phyloP scores from a whole-genome alignment of 2,888 invertebrate species.

The Dermolepida albohirtum region DNA sequence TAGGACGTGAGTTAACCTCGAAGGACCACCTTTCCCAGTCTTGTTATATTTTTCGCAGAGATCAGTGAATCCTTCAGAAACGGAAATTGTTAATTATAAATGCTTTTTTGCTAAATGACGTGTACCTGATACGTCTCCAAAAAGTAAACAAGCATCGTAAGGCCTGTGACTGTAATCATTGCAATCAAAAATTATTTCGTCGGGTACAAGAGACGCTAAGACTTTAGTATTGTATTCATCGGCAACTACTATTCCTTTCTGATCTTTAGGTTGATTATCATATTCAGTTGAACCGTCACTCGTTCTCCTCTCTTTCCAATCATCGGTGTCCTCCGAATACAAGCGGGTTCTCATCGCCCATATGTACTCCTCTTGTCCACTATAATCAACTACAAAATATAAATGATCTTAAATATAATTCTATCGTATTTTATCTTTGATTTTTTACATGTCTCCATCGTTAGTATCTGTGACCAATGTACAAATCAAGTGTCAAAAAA shows the following conservation, averaged over 20 bases:
- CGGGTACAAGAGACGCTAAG: slow-evolving; percentile 74
- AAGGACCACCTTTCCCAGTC: slow-evolving; percentile 75
- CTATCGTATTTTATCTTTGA: neutral
- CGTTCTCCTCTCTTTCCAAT: slow-evolving; percentile 45
- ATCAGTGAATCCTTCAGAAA: slow-evolving; percentile 71
- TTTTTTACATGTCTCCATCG: too few species aligned
- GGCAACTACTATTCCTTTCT: slow-evolving; percentile 17
- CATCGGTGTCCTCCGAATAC: slow-evolving; percentile 42
- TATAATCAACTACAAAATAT: slow-evolving; percentile 47
- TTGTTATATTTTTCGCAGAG: slow-evolving; percentile 76
- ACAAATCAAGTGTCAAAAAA: too few species aligned
- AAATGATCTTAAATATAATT: too few species aligned
- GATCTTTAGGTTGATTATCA: slow-evolving; percentile 11
- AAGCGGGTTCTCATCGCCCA: slow-evolving; percentile 52
- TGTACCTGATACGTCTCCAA: slow-evolving; percentile 73
- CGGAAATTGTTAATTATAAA: neutral
- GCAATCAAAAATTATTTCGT: slow-evolving; percentile 73
- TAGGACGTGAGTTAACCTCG: slow-evolving; percentile 75
- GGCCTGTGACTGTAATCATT: slow-evolving; percentile 67
- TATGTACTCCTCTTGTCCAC: slow-evolving; percentile 53
- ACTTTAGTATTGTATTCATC: slow-evolving; percentile 66
- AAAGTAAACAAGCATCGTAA: slow-evolving; percentile 72
- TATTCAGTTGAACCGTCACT: slow-evolving; percentile 28
- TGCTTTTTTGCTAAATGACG: neutral
- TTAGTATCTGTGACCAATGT: too few species aligned